Evolutionary conservation across 2,113 vertebrate genomes (phyloP).

Genomic region (Perca fluviatilis): DNA sequence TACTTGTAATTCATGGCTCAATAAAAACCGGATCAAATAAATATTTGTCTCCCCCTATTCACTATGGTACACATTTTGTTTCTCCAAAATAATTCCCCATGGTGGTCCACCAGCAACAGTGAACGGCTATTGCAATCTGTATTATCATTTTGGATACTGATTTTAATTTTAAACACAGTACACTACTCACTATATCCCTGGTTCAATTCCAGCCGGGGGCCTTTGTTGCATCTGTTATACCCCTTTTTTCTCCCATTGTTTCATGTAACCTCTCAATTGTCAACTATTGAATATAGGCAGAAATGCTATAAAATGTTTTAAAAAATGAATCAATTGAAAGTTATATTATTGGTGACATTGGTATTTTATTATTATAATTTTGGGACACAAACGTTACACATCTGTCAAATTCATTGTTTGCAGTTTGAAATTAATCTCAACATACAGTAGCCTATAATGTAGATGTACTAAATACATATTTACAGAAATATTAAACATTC

Average conservation of each 20-base stretch:
- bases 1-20: too few species aligned
- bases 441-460: not conserved
- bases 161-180: too few species aligned
- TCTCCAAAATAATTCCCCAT: too few species aligned
- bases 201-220: not conserved
- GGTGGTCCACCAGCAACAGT: too few species aligned
- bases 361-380: not conserved
- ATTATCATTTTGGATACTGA: too few species aligned
- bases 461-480: slow-evolving; percentile 19
- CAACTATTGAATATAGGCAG: not conserved
- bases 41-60: too few species aligned
- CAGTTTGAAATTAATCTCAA: not conserved
- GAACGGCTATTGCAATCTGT: too few species aligned
- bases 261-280: not conserved
- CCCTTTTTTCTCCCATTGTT: not conserved
- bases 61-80: too few species aligned
- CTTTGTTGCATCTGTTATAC: not conserved
- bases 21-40: too few species aligned
- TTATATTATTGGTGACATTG: not conserved
- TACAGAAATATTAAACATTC: not conserved
- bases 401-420: slow-evolving; percentile 3
- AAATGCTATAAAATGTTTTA: not conserved
- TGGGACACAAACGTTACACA: not conserved
- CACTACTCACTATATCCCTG: not conserved
- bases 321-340: not conserved